Conservation (phyloP, 37 sponge, comb jelly and placozoan species). For the Ephydatia muelleri region DNA sequence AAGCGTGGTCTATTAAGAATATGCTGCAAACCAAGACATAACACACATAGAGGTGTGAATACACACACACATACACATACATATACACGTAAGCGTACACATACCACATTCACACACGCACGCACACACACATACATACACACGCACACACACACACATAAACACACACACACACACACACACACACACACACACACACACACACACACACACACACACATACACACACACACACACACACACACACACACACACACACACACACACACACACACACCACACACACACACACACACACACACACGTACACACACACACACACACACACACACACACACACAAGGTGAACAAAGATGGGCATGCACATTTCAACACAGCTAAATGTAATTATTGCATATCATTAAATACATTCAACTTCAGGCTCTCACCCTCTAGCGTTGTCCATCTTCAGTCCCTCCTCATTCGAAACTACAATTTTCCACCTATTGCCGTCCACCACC, state of each 20-base stretch:
- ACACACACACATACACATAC: background rate
- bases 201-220: background rate
- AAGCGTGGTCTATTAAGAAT: constrained; percentile 92
- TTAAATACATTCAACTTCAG: constrained; percentile 68
- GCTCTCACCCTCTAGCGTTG: constrained; percentile 40
- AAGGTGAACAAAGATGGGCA: background rate
- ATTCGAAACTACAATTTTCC: constrained; percentile 53
- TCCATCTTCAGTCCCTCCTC: constrained; percentile 33
- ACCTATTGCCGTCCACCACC: constrained; percentile 33
- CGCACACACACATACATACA: background rate
- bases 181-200: background rate
- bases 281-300: constrained; percentile 7
- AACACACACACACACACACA: too few relatives aligned
- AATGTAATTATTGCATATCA: background rate
- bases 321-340: too few relatives aligned
- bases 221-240: background rate
- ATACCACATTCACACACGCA: background rate
- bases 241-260: background rate
- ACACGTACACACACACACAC: constrained; percentile 1
- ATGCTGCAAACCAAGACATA: constrained; percentile 33
- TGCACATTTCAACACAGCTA: background rate
- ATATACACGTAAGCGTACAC: background rate
- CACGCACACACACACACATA: background rate
- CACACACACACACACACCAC: background rate
- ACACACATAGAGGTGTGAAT: background rate